These are phyloP conservation scores for Synanceia verrucosa DNA, from an alignment of 2,797 vertebrate species.

Conservation along the genomic window DNA sequence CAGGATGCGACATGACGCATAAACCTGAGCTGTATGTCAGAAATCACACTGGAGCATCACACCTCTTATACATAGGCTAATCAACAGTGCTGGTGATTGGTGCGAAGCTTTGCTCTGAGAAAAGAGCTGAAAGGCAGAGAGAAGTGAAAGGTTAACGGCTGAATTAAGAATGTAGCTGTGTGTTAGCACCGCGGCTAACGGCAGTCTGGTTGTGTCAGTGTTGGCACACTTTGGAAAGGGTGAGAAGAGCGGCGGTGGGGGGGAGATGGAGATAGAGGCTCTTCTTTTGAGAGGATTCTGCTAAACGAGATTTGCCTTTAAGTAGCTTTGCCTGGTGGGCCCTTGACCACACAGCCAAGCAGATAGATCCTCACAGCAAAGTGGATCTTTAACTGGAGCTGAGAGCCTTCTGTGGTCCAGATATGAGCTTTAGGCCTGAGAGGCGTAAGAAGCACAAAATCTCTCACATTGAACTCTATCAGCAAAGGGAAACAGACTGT, in stretches of 20 bases:
- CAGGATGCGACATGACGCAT: background rate
- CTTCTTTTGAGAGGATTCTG: conserved; percentile 76
- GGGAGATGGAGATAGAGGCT: conserved; percentile 8
- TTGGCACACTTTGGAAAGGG: conserved; percentile 41
- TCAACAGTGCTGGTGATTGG: conserved; percentile 58
- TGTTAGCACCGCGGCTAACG: conserved; percentile 38
- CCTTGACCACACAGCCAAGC: conserved; percentile 60
- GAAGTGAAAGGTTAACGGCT: conserved; percentile 40
- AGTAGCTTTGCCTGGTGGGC: conserved; percentile 81
- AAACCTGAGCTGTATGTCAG: conserved; percentile 8
- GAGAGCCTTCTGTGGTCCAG: conserved; percentile 34
- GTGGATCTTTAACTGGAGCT: conserved; percentile 49
- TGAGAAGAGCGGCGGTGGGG: conserved; percentile 12
- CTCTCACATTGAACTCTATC: conserved; percentile 21
- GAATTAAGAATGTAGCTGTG: conserved; percentile 21
- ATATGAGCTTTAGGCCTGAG: conserved; percentile 34
- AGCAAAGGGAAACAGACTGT: background rate
- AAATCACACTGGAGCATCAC: conserved; percentile 13
- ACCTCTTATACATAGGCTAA: conserved; percentile 36
- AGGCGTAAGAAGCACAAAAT: conserved; percentile 22
- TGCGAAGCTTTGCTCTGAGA: conserved; percentile 44
- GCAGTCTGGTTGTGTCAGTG: conserved; percentile 56
- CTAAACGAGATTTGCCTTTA: conserved; percentile 80
- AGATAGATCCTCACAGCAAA: conserved; percentile 54
- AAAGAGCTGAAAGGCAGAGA: conserved; percentile 28